Conservation (phyloP, 2,888 invertebrate species). For the Stenotaenia linearis region DNA sequence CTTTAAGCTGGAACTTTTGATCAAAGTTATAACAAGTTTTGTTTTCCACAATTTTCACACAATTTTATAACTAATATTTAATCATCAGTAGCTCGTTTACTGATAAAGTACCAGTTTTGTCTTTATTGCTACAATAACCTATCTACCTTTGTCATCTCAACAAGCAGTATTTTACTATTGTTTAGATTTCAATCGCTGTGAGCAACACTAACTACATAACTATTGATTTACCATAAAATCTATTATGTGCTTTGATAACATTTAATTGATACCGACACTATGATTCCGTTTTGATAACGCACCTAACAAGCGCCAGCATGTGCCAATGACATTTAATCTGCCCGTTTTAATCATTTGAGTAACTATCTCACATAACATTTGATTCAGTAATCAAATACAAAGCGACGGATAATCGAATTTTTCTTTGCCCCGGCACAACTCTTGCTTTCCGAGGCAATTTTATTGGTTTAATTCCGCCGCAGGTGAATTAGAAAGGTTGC, state of each 20-base stretch:
- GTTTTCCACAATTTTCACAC: too few relatives aligned
- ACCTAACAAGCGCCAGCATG: not conserved
- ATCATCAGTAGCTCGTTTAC: too few relatives aligned
- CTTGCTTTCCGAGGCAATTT: not conserved
- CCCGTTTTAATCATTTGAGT: not conserved
- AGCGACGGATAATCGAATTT: not conserved
- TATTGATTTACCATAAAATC: not conserved
- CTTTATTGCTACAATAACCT: too few relatives aligned
- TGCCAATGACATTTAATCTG: not conserved
- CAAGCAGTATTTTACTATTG: not conserved
- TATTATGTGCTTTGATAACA: not conserved
- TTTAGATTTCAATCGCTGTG: not conserved
- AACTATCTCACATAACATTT: not conserved
- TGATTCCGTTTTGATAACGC: not conserved
- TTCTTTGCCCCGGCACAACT: not conserved
- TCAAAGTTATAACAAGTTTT: too few relatives aligned
- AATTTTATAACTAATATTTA: too few relatives aligned
- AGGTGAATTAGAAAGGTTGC: not conserved
- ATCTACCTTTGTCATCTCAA: too few relatives aligned
- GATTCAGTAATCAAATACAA: conserved; percentile 1
- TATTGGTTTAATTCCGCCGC: not conserved
- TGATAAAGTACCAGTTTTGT: too few relatives aligned
- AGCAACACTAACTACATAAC: not conserved
- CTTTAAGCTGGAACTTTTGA: too few relatives aligned
- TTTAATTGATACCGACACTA: conserved; percentile 3